A percentile compares a stretch with the other conserved stretches of the same genome.
Conservation (phyloP, 1,140 invertebrate species). For the Hyles vespertilio region DNA sequence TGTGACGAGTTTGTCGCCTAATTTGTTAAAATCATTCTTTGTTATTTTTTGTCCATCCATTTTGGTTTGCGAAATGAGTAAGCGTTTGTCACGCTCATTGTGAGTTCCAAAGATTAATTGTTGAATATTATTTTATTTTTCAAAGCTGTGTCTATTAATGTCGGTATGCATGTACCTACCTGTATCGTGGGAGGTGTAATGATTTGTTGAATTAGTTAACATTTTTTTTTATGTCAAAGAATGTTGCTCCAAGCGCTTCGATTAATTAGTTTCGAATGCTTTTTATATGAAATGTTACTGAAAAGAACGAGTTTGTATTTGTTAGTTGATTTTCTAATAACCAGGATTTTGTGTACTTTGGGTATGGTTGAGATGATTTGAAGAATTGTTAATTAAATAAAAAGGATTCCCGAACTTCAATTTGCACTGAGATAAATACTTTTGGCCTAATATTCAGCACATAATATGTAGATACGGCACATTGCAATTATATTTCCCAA, state of each 20-base stretch:
- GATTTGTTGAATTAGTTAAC: constrained; percentile 44
- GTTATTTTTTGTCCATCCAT: constrained; percentile 26
- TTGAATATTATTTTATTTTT: constrained; percentile 37
- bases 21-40: constrained; percentile 56
- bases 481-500: too few relatives aligned
- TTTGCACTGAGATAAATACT: too few relatives aligned
- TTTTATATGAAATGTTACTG: not conserved
- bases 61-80: constrained; percentile 52
- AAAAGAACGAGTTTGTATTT: constrained; percentile 4
- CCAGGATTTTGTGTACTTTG: not conserved
- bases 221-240: constrained; percentile 28
- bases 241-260: constrained; percentile 12
- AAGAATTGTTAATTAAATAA: too few relatives aligned
- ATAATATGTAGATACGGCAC: too few relatives aligned
- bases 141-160: constrained; percentile 38
- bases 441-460: too few relatives aligned
- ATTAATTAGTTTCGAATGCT: constrained; percentile 36
- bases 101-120: constrained; percentile 55
- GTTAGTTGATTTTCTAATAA: constrained; percentile 19
- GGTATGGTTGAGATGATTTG: too few relatives aligned
- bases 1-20: constrained; percentile 61
- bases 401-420: too few relatives aligned
- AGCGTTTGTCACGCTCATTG: constrained; percentile 45
- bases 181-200: constrained; percentile 42
- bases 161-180: constrained; percentile 39